Conservation (phyloP, 2,113 vertebrate genomes). For the Arvicanthis niloticus region DNA sequence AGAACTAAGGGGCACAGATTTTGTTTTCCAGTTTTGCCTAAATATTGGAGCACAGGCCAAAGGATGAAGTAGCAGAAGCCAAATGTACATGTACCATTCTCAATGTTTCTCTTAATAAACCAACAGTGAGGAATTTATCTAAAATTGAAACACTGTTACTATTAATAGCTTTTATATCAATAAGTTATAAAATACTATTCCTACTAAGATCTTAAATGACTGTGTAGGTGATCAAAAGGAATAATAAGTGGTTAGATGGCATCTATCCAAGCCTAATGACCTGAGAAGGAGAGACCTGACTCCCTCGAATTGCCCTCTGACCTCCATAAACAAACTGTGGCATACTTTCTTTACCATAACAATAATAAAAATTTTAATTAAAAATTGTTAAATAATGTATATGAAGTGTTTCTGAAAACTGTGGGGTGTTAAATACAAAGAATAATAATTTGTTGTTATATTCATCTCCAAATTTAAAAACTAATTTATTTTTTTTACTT, state of each 20-base stretch:
- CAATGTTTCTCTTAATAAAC: background rate
- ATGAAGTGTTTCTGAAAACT: background rate
- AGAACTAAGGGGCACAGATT: conserved; percentile 49
- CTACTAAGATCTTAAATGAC: conserved; percentile 10
- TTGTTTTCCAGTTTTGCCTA: conserved; percentile 60
- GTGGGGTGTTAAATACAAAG: background rate
- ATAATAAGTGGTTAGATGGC: background rate
- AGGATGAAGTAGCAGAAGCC: conserved; percentile 24
- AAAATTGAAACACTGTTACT: conserved; percentile 33
- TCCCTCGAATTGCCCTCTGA: background rate
- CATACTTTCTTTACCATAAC: background rate
- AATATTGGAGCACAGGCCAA: background rate
- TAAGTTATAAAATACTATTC: conserved; percentile 24
- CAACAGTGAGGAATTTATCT: background rate
- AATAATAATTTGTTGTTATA: conserved; percentile 2
- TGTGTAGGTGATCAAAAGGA: background rate
- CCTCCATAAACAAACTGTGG: background rate
- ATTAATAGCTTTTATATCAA: background rate
- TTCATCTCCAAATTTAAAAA: background rate
- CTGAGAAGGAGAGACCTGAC: background rate
- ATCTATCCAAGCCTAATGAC: background rate
- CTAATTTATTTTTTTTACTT: conserved; percentile 27
- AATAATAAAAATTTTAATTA: background rate
- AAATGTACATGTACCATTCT: background rate
- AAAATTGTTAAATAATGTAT: background rate